Evolutionary conservation across 2,797 vertebrate species (phyloP).

Genomic region (Alca torda): DNA sequence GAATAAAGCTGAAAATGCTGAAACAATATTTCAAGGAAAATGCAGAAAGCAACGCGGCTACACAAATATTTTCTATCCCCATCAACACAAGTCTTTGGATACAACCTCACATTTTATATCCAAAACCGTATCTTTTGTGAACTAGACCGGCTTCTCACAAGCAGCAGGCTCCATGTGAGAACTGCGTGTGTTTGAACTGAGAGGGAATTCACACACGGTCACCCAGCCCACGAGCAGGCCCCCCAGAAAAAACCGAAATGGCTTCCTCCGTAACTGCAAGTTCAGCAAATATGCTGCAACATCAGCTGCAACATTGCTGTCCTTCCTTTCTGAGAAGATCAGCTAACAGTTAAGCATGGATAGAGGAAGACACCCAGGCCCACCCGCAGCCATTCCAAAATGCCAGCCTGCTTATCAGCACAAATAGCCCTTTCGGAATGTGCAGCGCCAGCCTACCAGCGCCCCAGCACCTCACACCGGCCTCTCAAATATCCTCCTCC

Average conservation of each 20-base stretch:
- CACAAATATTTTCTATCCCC: background rate
- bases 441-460: background rate
- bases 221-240: background rate
- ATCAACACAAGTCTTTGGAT: background rate
- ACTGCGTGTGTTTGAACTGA: background rate
- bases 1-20: background rate
- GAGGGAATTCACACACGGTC: background rate
- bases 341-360: background rate
- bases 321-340: background rate
- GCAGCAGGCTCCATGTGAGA: background rate
- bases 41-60: background rate
- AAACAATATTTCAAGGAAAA: background rate
- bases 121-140: background rate
- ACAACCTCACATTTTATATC: background rate
- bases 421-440: background rate
- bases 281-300: background rate
- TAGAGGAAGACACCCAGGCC: background rate
- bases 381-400: slow-evolving; percentile 8
- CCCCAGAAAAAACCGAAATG: fast-evolving
- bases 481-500: background rate
- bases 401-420: background rate
- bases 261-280: background rate
- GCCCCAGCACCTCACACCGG: background rate
- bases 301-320: background rate
- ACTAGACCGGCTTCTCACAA: background rate